Percentiles rank a stretch among this genome's conserved stretches.
Conservation (phyloP, 92 coral and sea anemone genomes). For the Siderastrea radians region DNA sequence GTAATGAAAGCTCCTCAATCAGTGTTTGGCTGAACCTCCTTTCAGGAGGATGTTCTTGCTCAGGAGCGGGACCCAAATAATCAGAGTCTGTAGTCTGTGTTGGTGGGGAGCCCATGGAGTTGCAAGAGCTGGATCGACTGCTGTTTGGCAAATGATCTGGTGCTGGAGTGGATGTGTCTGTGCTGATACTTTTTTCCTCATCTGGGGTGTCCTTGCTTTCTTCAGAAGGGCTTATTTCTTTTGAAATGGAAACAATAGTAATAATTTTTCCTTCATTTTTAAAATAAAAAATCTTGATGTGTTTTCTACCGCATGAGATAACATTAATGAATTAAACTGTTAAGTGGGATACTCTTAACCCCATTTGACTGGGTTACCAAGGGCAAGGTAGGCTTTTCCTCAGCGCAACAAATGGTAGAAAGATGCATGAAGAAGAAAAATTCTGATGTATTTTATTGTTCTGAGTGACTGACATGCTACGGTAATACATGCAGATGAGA, state of each 20-base stretch:
- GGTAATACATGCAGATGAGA: too few species aligned
- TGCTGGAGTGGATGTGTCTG: slow-evolving; percentile 61
- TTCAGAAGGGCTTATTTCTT: not conserved
- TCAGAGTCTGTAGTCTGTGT: slow-evolving; percentile 17
- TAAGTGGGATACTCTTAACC: too few species aligned
- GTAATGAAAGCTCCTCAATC: slow-evolving; percentile 28
- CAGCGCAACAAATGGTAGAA: too few species aligned
- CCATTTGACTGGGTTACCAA: too few species aligned
- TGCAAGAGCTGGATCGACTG: slow-evolving; percentile 77
- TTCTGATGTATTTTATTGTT: too few species aligned
- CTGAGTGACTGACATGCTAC: too few species aligned
- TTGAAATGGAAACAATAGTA: not conserved
- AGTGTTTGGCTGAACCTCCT: slow-evolving; percentile 38
- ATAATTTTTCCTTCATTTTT: too few species aligned
- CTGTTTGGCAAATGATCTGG: slow-evolving; percentile 72
- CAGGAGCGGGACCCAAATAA: slow-evolving; percentile 17
- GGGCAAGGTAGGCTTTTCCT: too few species aligned
- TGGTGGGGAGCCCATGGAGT: slow-evolving; percentile 55
- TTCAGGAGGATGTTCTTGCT: slow-evolving; percentile 33
- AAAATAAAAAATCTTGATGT: too few species aligned
- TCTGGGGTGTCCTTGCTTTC: slow-evolving; percentile 24
- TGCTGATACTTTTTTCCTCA: slow-evolving; percentile 14
- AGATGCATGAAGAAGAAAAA: too few species aligned
- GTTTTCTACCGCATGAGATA: too few species aligned
- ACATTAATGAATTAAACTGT: too few species aligned